These are phyloP conservation scores for Salticus scenicus DNA, from an alignment of 2,888 invertebrate species.

Conservation along the genomic window DNA sequence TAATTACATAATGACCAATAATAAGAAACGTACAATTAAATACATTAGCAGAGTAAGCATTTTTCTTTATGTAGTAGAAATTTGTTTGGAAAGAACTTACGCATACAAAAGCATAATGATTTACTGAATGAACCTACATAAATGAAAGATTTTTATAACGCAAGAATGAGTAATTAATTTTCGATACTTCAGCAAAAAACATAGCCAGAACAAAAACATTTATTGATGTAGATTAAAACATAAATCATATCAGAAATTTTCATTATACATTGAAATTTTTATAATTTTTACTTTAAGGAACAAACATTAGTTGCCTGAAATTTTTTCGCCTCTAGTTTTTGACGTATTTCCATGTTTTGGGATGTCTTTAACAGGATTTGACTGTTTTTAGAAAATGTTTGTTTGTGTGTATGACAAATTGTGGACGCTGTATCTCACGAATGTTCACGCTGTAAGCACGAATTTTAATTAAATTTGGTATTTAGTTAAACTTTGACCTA, in stretches of 20 bases:
- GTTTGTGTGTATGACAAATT: no score
- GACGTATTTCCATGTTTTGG: no score
- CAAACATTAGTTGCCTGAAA: no score
- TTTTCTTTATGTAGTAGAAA: background rate
- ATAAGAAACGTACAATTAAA: no score
- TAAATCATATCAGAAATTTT: background rate
- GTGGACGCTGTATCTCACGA: no score
- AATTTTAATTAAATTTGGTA: no score
- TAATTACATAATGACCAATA: no score
- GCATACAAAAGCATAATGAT: background rate
- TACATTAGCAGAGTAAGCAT: background rate
- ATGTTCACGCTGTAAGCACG: no score
- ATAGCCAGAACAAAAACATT: background rate
- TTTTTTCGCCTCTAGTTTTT: no score
- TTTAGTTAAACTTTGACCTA: no score
- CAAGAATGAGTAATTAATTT: background rate
- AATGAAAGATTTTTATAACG: background rate
- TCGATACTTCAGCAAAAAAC: background rate
- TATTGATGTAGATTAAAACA: background rate
- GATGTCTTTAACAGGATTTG: no score
- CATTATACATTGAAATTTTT: background rate
- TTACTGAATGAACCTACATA: background rate
- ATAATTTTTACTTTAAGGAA: background rate
- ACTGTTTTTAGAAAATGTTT: no score
- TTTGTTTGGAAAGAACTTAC: background rate